Evolutionary conservation across 1,140 invertebrate genomes (phyloP), one percentile per base, ranked within the genome.

Genomic region (Doryteuthis pealeii): DNA sequence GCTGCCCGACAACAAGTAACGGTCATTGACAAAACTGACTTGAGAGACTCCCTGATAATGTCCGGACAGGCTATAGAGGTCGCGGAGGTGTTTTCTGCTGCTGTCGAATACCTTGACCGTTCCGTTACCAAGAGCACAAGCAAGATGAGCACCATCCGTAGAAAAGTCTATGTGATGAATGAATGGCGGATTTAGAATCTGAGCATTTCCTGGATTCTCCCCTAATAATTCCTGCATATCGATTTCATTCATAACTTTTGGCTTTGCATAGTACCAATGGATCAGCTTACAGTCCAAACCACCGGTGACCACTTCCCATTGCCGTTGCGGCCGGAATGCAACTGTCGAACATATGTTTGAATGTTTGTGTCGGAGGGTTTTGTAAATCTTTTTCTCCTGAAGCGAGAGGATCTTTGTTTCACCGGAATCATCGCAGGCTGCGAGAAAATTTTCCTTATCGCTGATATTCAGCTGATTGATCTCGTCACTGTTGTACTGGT

Each of bases 301-400:
- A 8, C 82, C 84, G 45, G 79, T 83, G 26, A 86, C 71, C 14
- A 87, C 54, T 62, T 86, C 84, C 83, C 82, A 83, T 32, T 80
- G 82, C 70, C 79, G 80, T 15, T 76, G 74, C 12, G 79, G 76
- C 26, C 83, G 79, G 67, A 87, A 87, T 73, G 77, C 74, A 35
- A 81, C 81, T 33, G 83, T 81, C 8, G 85, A 80, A 75, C 85
- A 87, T 32, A 87, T 87, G 67, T 86, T 87, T 49, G 84, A 82
- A 75, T 87, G 85, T 72, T 86, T 86, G 43, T 78, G 70, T 40
- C 83, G 72, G 3, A 87, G 75, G 18, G 84, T 86, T 78, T 85
- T 87, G 58, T 77, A 84, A 0, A 86, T 62, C 68, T 82, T 81
- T 43, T 79, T 81, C 32, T 85, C 81, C 18, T 77, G 70, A 18